These are phyloP conservation scores for Ceratothoa steindachneri DNA, from an alignment of 2,888 invertebrate species.

Conservation along the genomic window DNA sequence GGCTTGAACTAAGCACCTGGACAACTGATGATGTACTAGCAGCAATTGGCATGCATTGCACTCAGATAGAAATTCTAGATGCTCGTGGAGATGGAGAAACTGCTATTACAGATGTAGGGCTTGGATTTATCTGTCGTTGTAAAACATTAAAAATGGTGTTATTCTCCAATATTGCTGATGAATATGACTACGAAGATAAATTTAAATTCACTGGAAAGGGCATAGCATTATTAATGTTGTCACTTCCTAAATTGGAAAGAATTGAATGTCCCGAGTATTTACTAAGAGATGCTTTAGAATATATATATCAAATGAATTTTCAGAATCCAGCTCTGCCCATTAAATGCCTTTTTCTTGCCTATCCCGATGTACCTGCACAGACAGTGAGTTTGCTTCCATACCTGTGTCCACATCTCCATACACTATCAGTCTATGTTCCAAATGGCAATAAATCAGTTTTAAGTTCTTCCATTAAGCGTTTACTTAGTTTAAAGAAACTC, in stretches of 20 bases:
- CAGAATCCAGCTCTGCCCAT: constrained; percentile 15
- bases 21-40: constrained; percentile 31
- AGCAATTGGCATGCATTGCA: constrained; percentile 34
- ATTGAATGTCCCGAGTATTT: constrained; percentile 33
- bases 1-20: constrained; percentile 18
- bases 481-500: constrained; percentile 20
- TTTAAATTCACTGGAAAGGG: constrained; percentile 29
- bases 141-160: constrained; percentile 21
- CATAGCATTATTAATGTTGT: constrained; percentile 27
- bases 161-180: constrained; percentile 31
- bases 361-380: constrained; percentile 27
- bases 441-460: constrained; percentile 16
- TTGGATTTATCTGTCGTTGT: constrained; percentile 27
- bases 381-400: constrained; percentile 27
- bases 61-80: constrained; percentile 25
- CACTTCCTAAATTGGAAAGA: constrained; percentile 19
- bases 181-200: constrained; percentile 29
- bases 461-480: constrained; percentile 10
- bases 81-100: constrained; percentile 23
- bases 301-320: constrained; percentile 26
- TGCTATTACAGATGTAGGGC: constrained; percentile 27
- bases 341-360: constrained; percentile 20
- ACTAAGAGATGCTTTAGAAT: constrained; percentile 33
- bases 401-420: constrained; percentile 26
- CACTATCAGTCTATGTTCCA: constrained; percentile 21